Base-by-base conservation (phyloP, 2,797 vertebrate species). In the Muscicapa striata region DNA sequence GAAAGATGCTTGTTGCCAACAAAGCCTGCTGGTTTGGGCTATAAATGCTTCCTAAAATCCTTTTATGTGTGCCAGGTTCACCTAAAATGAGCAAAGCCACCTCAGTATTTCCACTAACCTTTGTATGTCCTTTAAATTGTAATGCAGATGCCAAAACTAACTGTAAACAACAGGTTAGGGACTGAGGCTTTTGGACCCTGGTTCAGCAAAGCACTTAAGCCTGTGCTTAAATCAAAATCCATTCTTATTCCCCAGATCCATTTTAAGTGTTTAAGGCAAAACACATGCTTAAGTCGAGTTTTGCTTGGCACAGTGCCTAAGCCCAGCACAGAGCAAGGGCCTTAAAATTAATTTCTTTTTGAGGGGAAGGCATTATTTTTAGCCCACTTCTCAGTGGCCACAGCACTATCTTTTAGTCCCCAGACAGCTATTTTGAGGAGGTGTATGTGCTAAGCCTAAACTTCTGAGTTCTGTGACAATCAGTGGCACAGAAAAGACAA, bases 341-440 rank as follows among this genome's bases (percentile, higher is more conserved):
- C 89, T 68, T 77, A 46, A 45, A 81, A 57, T 55, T 73, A 20
- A 62, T 84, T 83, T 73, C 7, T 76, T 76, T 88, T 45, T 2
- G 4, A 78, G 77, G 76, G 76, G 48, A 84, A 95, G 85, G 76
- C 3, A 48, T 93, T 95, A 95, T 96, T 94, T 96, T 95, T 96
- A 96, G 80, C 77, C 67, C 43, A 34, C 48, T 63, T 79, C 83
- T 86, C 70, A 69, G 11, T 52, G 84, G 77, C 76, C 49, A 30
- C 54, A 72, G 83, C 58, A 36, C 0, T 84, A 63, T 92, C 88
- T 93, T 54, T 68, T 36, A 52, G 51, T 54, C 63, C 59, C 48
- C 55, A 87, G 70, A 51, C 34, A 29, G 43, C 84, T 93, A 6
- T 81, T 94, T 92, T 70, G 72, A 70, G 86, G 81, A 87, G 64